phyloP scores from a whole-genome alignment of 2,113 vertebrate species.

The Rhinolophus sinicus region DNA sequence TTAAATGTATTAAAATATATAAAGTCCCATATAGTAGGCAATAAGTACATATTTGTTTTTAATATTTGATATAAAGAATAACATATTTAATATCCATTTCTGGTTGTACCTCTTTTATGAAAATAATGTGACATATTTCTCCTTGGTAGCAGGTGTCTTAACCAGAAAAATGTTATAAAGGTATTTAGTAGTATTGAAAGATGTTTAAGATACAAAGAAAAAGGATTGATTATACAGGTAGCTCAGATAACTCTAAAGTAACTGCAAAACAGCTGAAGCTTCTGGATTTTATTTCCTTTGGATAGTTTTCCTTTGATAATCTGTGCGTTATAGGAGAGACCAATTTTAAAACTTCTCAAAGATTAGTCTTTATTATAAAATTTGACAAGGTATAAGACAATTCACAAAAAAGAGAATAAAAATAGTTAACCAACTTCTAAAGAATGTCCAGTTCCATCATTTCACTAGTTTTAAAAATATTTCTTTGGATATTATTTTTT shows the following conservation, averaged over 20 bases:
- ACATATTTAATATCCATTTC: neutral
- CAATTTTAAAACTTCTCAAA: neutral
- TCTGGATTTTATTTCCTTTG: neutral
- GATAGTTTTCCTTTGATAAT: neutral
- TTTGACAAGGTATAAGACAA: neutral
- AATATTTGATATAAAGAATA: neutral
- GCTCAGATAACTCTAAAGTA: neutral
- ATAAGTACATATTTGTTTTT: neutral
- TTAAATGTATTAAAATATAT: neutral
- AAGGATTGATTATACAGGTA: neutral
- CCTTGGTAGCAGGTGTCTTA: neutral
- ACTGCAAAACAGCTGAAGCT: neutral
- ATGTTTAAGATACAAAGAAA: neutral
- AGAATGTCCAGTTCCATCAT: neutral
- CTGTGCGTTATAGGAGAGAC: neutral
- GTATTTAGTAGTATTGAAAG: neutral
- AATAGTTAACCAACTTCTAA: neutral
- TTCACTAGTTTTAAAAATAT: neutral
- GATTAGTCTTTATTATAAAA: neutral
- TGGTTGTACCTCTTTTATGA: neutral
- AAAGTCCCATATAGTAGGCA: neutral
- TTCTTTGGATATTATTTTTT: neutral
- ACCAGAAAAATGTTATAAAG: neutral
- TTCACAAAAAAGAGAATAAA: neutral
- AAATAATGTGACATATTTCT: neutral